Evolutionary conservation across 2,797 vertebrate genomes (phyloP).

Genomic region (Trachops cirrhosus): DNA sequence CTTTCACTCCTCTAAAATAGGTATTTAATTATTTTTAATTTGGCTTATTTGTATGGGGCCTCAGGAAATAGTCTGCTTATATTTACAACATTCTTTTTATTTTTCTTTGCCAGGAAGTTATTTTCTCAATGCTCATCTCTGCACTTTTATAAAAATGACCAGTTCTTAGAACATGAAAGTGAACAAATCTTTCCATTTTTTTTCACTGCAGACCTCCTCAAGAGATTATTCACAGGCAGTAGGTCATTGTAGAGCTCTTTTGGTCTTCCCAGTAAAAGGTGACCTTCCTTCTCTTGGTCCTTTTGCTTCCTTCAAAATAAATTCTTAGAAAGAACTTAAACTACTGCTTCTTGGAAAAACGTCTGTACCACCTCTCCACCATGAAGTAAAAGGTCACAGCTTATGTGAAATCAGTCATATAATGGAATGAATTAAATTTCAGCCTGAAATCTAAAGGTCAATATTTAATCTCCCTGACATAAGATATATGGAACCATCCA

Average conservation of each 20-base stretch:
- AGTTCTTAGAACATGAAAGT: background rate
- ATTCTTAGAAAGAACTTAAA: background rate
- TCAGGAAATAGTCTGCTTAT: background rate
- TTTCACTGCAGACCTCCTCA: background rate
- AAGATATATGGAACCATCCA: background rate
- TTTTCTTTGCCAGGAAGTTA: background rate
- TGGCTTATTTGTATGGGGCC: background rate
- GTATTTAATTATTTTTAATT: constrained; percentile 18
- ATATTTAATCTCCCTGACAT: background rate
- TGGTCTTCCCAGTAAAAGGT: background rate
- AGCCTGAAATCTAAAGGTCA: constrained; percentile 50
- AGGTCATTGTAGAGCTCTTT: background rate
- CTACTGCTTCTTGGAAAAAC: background rate
- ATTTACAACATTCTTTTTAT: background rate
- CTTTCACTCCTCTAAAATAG: background rate
- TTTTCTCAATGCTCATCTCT: background rate
- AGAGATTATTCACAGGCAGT: background rate
- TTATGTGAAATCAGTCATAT: constrained; percentile 31
- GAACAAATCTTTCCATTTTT: background rate
- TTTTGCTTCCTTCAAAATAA: background rate
- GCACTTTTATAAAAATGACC: background rate
- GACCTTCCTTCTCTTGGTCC: background rate
- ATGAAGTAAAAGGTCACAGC: constrained; percentile 29
- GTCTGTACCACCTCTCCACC: background rate
- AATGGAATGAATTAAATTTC: constrained; percentile 48